Conservation (phyloP, 2,797 vertebrate genomes). For the Sebastes iracundus region DNA sequence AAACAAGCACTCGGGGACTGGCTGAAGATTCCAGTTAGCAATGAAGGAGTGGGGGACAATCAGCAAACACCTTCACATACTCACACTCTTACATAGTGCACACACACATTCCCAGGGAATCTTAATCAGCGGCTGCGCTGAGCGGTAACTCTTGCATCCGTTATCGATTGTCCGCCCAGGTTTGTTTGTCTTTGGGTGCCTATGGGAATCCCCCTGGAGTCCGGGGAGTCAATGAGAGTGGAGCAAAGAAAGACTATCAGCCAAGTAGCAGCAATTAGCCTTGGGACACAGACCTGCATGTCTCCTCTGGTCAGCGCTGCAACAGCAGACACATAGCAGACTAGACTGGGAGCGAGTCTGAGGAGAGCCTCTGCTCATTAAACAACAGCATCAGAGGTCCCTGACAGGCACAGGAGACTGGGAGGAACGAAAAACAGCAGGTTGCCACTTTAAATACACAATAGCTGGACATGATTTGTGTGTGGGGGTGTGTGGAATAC, state of each 20-base stretch:
- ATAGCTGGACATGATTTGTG: constrained; percentile 15
- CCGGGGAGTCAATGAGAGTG: constrained; percentile 74
- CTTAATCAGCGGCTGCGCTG: constrained; percentile 71
- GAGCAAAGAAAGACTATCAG: constrained; percentile 71
- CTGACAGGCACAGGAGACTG: constrained; percentile 52
- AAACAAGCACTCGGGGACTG: constrained; percentile 58
- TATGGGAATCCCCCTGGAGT: constrained; percentile 68
- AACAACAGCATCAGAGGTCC: constrained; percentile 49
- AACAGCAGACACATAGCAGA: constrained; percentile 47
- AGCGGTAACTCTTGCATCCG: constrained; percentile 75
- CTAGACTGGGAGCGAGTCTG: constrained; percentile 26
- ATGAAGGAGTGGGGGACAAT: constrained; percentile 38
- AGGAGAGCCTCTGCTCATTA: constrained; percentile 63
- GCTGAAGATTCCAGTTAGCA: constrained; percentile 56
- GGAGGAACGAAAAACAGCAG: constrained; percentile 53
- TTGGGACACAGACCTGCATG: constrained; percentile 65
- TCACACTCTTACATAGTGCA: constrained; percentile 21
- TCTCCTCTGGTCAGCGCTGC: constrained; percentile 67
- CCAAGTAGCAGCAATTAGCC: constrained; percentile 78
- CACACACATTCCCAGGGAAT: constrained; percentile 53
- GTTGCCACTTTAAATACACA: constrained; percentile 64
- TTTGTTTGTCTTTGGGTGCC: constrained; percentile 81
- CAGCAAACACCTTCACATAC: constrained; percentile 50
- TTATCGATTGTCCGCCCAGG: constrained; percentile 78
- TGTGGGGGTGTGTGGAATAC: constrained; percentile 13